Evolutionary conservation across 2,113 vertebrate species (phyloP), one percentile per base, ranked within the genome.

Genomic region (Vanacampus margaritifer): DNA sequence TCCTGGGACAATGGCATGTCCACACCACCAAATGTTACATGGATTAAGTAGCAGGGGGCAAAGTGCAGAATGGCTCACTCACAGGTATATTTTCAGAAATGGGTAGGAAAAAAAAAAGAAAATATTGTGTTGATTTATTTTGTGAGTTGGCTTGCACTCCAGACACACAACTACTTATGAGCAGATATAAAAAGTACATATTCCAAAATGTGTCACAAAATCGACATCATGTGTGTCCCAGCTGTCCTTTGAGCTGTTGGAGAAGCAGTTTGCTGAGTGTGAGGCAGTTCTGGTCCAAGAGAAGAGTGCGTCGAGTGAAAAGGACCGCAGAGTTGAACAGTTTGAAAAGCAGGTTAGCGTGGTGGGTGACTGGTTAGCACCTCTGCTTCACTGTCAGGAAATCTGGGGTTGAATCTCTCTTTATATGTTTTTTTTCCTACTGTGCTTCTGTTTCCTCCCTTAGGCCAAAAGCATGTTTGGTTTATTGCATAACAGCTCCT

Each of bases 331-430:
- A 56, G 71, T 80, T 45, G 89, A 94, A 70, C 82, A 87, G 4
- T 85, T 56, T 71, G 91, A 89, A 79, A 78, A 51, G 69, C 91
- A 95, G 94, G 95, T 95, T 59, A 35, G n/a, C 17, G 28, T 50
- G 0, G 28, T 14, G 9, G 5, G 3, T 23, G 9, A 51, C 9
- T 9, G 23, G 26, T 16, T 23, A 26, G 23, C 23, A 26, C 54
- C 1, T 26, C 26, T 28, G 3, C n/a, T 10, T n/a, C 21, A 26
- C 53, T 23, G 21, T 26, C 43, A 45, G 43, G 45, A 46, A 46
- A 46, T 39, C 35, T 23, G 8, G 36, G 17, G 23, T 46, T 19
- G 45, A 21, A 7, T 46, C 45, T 1, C 45, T 46, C 5, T 6
- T 32, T 28, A 54, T 32, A 10, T 41, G n/a, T n/a, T n/a, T n/a